phyloP scores from a whole-genome alignment of 2,113 vertebrate species.

The Pelecanus crispus region DNA sequence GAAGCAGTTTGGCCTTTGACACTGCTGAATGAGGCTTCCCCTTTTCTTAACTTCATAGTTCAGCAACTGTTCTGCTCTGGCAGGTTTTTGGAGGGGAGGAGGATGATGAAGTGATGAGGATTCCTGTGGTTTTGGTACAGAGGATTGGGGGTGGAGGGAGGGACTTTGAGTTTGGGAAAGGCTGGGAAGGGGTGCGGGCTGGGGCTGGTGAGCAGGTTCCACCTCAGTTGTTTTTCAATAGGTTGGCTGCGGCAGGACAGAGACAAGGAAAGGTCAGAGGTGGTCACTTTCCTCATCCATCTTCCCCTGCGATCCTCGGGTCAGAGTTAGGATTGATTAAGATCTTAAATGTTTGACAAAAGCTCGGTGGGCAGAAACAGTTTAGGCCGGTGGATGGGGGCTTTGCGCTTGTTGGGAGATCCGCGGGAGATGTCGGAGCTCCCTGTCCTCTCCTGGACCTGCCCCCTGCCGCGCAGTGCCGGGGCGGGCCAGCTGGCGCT shows the following conservation, averaged over 20 bases:
- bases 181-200: conserved; percentile 54
- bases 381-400: neutral
- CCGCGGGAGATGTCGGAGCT: conserved; percentile 2
- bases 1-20: conserved; percentile 18
- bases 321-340: conserved; percentile 91
- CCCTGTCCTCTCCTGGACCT: conserved; percentile 16
- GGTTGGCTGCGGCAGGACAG: conserved; percentile 71
- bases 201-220: conserved; percentile 77
- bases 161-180: conserved; percentile 10
- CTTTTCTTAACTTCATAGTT: conserved; percentile 23
- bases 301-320: conserved; percentile 81
- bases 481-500: neutral
- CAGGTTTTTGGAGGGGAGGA: conserved; percentile 13
- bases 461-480: neutral
- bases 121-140: neutral
- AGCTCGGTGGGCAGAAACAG: conserved; percentile 67
- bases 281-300: conserved; percentile 88
- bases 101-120: neutral
- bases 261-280: conserved; percentile 83
- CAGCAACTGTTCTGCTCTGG: neutral
- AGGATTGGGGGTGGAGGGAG: neutral
- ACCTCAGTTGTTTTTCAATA: conserved; percentile 79
- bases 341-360: conserved; percentile 90
- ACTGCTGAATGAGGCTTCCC: neutral
- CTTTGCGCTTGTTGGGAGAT: conserved; percentile 65